These are phyloP conservation scores for Menidia menidia DNA, from an alignment of 2,797 vertebrate genomes.

Conservation along the genomic window DNA sequence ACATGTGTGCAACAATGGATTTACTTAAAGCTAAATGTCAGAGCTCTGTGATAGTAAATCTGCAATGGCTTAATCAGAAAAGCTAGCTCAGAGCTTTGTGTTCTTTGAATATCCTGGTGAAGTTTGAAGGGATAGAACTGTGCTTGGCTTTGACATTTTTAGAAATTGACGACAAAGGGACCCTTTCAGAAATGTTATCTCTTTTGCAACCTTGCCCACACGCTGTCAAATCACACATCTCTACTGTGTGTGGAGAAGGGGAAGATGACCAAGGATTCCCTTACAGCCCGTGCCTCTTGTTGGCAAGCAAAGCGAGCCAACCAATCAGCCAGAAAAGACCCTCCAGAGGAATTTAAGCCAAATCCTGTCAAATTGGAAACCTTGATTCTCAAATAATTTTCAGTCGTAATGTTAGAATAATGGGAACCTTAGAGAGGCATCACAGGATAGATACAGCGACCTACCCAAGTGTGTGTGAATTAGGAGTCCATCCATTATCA, in stretches of 20 bases:
- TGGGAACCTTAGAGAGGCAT: no score
- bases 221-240: conserved; percentile 45
- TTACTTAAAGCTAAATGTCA: conserved; percentile 19
- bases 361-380: conserved; percentile 22
- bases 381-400: conserved; percentile 11
- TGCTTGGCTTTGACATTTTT: conserved; percentile 20
- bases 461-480: no score
- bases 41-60: not conserved
- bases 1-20: not conserved
- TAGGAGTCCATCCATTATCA: no score
- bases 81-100: conserved; percentile 8
- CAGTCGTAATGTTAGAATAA: not conserved
- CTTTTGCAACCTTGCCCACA: conserved; percentile 52
- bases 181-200: conserved; percentile 34
- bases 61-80: conserved; percentile 9
- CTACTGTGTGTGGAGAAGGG: conserved; percentile 39
- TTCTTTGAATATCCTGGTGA: conserved; percentile 14
- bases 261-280: conserved; percentile 66
- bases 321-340: conserved; percentile 59
- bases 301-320: conserved; percentile 59
- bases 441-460: no score
- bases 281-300: conserved; percentile 52
- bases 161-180: conserved; percentile 27
- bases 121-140: not conserved
- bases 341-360: conserved; percentile 29